Conservation (phyloP, 35 echinoderm and acorn worm species). For the Amphiura filiformis region DNA sequence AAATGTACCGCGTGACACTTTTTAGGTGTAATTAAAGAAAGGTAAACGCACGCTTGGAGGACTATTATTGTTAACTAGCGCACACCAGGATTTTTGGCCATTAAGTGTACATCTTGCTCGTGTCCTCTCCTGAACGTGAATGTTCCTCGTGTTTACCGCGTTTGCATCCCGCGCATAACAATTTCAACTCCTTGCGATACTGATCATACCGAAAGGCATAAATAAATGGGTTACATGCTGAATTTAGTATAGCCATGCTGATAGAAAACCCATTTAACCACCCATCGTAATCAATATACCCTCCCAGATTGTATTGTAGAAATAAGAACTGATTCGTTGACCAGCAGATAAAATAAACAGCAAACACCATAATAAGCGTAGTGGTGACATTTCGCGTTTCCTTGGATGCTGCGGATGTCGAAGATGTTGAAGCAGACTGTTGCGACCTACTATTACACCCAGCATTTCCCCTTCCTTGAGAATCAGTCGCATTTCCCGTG, state of each 20-base stretch:
- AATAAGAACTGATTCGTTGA: constrained; percentile 79
- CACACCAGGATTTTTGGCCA: too few species aligned
- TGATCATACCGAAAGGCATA: constrained; percentile 65
- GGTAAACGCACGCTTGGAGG: too few species aligned
- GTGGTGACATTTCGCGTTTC: constrained; percentile 5
- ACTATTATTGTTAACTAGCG: too few species aligned
- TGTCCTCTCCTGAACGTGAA: too few species aligned
- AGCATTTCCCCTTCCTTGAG: neutral
- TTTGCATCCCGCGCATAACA: constrained; percentile 37
- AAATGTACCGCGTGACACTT: too few species aligned
- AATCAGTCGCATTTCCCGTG: neutral
- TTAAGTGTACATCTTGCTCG: too few species aligned
- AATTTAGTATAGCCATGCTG: constrained; percentile 53
- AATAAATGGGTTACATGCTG: constrained; percentile 72
- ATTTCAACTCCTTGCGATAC: constrained; percentile 47
- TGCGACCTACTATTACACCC: neutral
- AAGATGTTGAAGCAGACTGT: neutral
- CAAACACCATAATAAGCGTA: constrained; percentile 27
- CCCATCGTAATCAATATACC: constrained; percentile 41
- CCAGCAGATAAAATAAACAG: constrained; percentile 79
- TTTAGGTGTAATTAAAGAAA: too few species aligned
- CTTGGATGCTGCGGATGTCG: neutral
- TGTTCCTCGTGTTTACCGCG: too few species aligned
- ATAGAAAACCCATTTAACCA: constrained; percentile 43
- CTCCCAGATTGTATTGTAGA: constrained; percentile 73